phyloP scores from a whole-genome alignment of 2,113 vertebrate genomes.

The Amphilophus citrinellus region DNA sequence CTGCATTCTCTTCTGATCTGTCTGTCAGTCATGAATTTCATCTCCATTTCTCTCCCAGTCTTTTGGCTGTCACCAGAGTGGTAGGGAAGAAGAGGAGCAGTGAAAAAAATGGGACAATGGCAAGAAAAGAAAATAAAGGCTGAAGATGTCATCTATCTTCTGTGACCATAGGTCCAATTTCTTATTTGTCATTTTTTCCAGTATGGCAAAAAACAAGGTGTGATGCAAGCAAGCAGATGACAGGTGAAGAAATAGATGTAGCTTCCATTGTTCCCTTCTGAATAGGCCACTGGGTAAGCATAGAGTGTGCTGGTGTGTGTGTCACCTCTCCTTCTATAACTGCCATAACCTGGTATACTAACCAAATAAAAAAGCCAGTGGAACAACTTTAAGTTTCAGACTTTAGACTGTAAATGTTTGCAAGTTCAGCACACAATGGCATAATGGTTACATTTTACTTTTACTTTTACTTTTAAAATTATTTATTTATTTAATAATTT shows the following conservation, averaged over 20 bases:
- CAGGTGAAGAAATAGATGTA: neutral
- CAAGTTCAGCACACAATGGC: neutral
- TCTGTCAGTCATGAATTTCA: neutral
- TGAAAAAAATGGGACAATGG: neutral
- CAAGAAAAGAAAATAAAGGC: conserved; percentile 15
- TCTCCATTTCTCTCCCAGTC: neutral
- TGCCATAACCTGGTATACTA: neutral
- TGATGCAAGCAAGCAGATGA: neutral
- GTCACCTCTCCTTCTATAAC: neutral
- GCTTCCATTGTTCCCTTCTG: neutral
- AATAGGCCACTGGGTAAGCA: neutral
- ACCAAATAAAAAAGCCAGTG: neutral
- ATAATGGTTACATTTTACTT: neutral
- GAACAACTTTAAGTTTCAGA: neutral
- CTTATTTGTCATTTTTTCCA: conserved; percentile 3
- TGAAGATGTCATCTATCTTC: conserved; percentile 24
- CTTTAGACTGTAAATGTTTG: neutral
- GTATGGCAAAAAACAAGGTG: neutral
- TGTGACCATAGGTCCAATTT: neutral
- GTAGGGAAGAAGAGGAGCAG: conserved; percentile 1
- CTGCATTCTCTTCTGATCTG: neutral
- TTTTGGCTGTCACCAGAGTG: conserved; percentile 25
- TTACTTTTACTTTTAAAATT: neutral
- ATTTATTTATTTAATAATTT: too few species aligned
- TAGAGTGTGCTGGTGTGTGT: neutral